These are phyloP conservation scores for Cygnus atratus DNA, from an alignment of 2,113 vertebrate species.

Conservation along the genomic window DNA sequence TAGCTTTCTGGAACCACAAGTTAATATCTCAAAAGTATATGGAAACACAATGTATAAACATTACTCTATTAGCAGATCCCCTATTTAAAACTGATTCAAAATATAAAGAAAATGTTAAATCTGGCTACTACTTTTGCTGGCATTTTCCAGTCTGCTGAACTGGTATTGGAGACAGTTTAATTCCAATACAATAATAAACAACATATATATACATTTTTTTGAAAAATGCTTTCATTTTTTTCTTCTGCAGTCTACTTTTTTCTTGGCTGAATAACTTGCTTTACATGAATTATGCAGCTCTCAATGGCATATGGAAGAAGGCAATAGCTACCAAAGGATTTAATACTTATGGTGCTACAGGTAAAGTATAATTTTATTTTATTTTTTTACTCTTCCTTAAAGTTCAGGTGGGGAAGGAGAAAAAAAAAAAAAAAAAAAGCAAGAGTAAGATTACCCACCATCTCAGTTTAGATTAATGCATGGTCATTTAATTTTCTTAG, in stretches of 20 bases:
- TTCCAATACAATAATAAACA: conserved; percentile 34
- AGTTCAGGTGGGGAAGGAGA: not conserved
- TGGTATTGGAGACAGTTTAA: conserved; percentile 38
- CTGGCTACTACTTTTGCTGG: conserved; percentile 33
- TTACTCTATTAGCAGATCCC: conserved; percentile 5
- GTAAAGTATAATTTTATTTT: conserved; percentile 9
- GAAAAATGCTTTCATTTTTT: conserved; percentile 19
- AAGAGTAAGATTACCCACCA: not conserved
- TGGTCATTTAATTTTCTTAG: not conserved
- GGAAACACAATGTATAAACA: not conserved
- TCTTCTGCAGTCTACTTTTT: conserved; percentile 11
- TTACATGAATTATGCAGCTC: conserved; percentile 49
- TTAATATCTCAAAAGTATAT: not conserved
- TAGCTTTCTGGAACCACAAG: not conserved
- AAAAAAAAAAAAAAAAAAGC: not conserved
- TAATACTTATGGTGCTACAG: not conserved
- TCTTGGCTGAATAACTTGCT: conserved; percentile 27
- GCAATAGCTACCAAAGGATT: conserved; percentile 36
- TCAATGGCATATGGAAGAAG: conserved; percentile 18
- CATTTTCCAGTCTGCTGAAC: conserved; percentile 42
- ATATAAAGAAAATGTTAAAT: conserved; percentile 47
- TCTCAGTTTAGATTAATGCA: conserved; percentile 7
- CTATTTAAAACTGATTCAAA: conserved; percentile 38
- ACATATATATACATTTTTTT: not conserved
- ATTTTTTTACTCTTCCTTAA: not conserved